Base-by-base conservation (phyloP, 2,888 invertebrate genomes). In the Artemia sp. region DNA sequence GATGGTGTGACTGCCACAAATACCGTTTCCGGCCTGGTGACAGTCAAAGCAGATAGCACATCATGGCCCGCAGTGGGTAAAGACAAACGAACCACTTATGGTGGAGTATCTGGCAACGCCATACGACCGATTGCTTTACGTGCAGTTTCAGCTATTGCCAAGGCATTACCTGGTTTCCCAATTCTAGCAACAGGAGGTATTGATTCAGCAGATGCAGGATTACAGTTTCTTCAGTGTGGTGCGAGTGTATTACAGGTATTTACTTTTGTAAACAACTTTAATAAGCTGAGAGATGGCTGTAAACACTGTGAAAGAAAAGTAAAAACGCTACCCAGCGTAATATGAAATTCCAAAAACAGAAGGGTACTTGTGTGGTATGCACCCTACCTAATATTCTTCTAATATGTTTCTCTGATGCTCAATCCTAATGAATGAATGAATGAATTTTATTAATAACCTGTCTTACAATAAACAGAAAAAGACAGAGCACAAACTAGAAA, bases 1-100 rank as follows among this genome's bases (percentile, higher is more conserved):
- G 85, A 86, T 78, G 97, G 97, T 1, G 96, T 97, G 0, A 91
- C 97, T 0, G 95, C 96, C 0, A 97, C 97, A 70, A 98, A 98
- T 79, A 98, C 97, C 0, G 91, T 98, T 0, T 92, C 92, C 50
- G 95, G 95, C 0, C 80, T 52, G 8, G 96, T 97, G 95, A 85
- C 88, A 8, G 78, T 97, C 4, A 85, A 84, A 75, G 82, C 87
- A 0, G 86, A 92, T 76, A 90, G 86, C 0, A 84, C 84, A 0
- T 89, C 97, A 0, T 98, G 97, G 97, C 97, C 97, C 0, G 85
- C 86, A 53, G 86, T 98, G 8, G 97, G 93, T 73, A 77, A 74
- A 68, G 79, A 87, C 64, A 88, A 88, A 77, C 80, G 73, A 82
- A 94, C 94, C 1, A 96, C 95, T 0, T 96, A 94, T 76, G 96